Conservation (phyloP, 2,888 invertebrate genomes). For the Orthosia incerta region DNA sequence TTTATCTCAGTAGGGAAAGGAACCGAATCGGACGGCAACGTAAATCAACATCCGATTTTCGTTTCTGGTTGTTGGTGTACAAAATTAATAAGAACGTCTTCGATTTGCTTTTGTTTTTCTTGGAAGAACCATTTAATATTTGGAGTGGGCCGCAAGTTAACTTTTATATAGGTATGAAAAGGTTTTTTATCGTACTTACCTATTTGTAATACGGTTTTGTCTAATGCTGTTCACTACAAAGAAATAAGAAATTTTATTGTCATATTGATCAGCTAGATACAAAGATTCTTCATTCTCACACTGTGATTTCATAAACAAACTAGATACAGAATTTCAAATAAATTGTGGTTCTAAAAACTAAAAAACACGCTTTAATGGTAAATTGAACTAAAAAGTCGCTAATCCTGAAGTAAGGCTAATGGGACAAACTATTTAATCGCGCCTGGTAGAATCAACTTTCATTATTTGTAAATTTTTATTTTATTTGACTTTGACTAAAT, state of each 20-base stretch:
- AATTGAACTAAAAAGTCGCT: too few species aligned
- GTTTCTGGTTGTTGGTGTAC: constrained; percentile 27
- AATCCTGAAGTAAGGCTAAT: too few species aligned
- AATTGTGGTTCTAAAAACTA: too few species aligned
- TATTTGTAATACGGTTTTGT: not conserved
- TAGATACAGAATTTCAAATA: not conserved
- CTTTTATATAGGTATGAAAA: not conserved
- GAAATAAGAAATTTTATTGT: not conserved
- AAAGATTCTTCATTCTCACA: not conserved
- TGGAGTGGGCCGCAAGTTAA: too few species aligned
- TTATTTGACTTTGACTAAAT: too few species aligned
- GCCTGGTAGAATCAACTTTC: too few species aligned
- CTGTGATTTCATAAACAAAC: not conserved
- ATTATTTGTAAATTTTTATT: too few species aligned
- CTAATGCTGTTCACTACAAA: not conserved
- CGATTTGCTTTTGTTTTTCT: constrained; percentile 3
- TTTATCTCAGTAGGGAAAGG: constrained; percentile 59
- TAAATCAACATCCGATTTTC: constrained; percentile 62
- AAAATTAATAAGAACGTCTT: constrained; percentile 29
- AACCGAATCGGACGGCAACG: constrained; percentile 51
- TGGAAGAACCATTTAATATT: not conserved
- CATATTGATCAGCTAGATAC: too few species aligned
- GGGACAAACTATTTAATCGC: too few species aligned
- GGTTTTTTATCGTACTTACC: not conserved
- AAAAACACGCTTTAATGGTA: too few species aligned